phyloP scores from a whole-genome alignment of 2,797 vertebrate species.

The Ptychobarbus kaznakovi region DNA sequence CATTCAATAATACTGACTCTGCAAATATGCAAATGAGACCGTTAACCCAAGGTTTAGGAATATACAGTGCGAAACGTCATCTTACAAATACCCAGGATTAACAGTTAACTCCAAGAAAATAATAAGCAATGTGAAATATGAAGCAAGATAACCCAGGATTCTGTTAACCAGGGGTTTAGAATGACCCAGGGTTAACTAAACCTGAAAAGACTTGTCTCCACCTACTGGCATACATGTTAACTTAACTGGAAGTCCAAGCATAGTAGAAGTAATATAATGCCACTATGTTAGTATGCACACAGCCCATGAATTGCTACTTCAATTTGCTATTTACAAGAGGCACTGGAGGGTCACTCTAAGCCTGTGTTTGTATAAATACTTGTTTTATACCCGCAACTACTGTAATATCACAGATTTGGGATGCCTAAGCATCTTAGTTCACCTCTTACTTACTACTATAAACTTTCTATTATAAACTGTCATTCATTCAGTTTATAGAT shows the following conservation, averaged over 20 bases:
- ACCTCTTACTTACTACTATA: not conserved
- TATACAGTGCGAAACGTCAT: no score
- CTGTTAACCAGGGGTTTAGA: no score
- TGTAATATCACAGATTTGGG: not conserved
- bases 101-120: no score
- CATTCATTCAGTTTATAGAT: not conserved
- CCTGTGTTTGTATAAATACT: not conserved
- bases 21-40: no score
- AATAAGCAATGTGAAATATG: no score
- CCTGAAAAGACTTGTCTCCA: not conserved
- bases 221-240: not conserved
- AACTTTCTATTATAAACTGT: conserved; percentile 10
- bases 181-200: no score
- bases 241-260: not conserved
- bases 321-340: not conserved
- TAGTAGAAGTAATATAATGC: not conserved
- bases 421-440: not conserved
- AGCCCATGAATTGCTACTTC: not conserved
- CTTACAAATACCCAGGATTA: no score
- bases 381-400: not conserved
- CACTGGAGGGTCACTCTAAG: not conserved
- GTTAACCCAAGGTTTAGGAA: no score
- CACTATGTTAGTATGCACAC: not conserved
- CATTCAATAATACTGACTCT: not conserved
- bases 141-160: no score